phyloP scores from a whole-genome alignment of 1,140 invertebrate genomes.

The Eupristina koningsbergeri region DNA sequence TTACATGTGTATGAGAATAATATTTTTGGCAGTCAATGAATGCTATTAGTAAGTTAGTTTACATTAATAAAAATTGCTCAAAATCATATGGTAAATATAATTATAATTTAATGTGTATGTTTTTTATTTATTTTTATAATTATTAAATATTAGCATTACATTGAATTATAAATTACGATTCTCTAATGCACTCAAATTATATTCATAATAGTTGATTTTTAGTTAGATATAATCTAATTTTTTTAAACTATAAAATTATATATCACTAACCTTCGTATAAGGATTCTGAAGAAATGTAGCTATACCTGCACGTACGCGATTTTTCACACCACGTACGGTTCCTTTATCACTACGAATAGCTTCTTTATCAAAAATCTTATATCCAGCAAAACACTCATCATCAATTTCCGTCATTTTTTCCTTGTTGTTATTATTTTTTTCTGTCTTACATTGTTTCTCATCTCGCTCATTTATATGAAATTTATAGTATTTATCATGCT shows the following conservation, averaged over 20 bases:
- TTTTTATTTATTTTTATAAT: too few relatives aligned
- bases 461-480: conserved; percentile 86
- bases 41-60: too few relatives aligned
- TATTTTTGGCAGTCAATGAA: too few relatives aligned
- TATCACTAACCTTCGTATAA: conserved; percentile 79
- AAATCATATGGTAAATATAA: too few relatives aligned
- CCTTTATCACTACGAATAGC: conserved; percentile 91
- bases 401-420: conserved; percentile 62
- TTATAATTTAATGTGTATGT: too few relatives aligned
- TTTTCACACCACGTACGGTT: conserved; percentile 93
- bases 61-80: too few relatives aligned
- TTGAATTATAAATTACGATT: too few relatives aligned
- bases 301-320: conserved; percentile 93
- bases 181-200: too few relatives aligned
- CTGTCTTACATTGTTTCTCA: conserved; percentile 60
- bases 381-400: conserved; percentile 85
- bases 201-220: too few relatives aligned
- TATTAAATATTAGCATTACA: too few relatives aligned
- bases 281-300: conserved; percentile 91
- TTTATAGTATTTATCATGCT: conserved; percentile 84
- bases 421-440: conserved; percentile 46
- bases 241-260: background rate
- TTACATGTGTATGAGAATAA: too few relatives aligned
- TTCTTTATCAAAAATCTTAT: conserved; percentile 82
- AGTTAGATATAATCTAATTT: too few relatives aligned